These are phyloP conservation scores for Tetramorium bicarinatum DNA, from an alignment of 2,888 invertebrate species.

Conservation along the genomic window DNA sequence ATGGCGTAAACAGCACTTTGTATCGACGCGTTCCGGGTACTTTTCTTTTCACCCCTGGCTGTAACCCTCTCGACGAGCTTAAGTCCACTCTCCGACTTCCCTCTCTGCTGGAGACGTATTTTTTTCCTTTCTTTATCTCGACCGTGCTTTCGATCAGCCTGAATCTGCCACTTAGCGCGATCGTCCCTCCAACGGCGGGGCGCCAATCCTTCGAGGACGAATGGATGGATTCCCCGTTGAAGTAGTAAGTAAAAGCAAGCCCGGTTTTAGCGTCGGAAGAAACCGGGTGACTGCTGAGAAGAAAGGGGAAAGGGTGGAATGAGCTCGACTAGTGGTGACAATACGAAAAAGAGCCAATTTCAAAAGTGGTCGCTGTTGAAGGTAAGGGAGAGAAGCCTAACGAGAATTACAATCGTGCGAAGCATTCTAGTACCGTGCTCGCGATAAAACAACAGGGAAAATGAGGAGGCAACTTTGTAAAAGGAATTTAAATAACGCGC, in stretches of 20 bases:
- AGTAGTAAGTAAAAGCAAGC: constrained; percentile 55
- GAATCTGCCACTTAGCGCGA: constrained; percentile 70
- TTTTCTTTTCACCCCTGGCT: constrained; percentile 61
- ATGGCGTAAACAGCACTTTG: constrained; percentile 72
- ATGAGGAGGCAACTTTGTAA: neutral
- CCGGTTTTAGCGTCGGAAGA: constrained; percentile 39
- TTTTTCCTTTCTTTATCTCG: constrained; percentile 49
- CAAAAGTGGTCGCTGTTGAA: constrained; percentile 51
- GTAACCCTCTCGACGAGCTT: constrained; percentile 67
- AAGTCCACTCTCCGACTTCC: constrained; percentile 65
- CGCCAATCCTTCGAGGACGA: constrained; percentile 67
- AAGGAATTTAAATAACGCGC: neutral
- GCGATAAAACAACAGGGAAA: constrained; percentile 14
- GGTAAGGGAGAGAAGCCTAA: neutral
- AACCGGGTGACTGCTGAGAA: neutral
- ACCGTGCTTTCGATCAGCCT: constrained; percentile 65
- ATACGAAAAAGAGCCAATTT: constrained; percentile 53
- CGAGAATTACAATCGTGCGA: constrained; percentile 36
- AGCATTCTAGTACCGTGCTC: neutral
- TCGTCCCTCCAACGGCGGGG: constrained; percentile 53
- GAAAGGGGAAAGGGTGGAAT: neutral
- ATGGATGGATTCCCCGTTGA: constrained; percentile 57
- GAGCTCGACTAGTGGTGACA: constrained; percentile 28
- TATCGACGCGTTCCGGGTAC: constrained; percentile 68
- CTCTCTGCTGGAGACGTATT: constrained; percentile 41